phyloP scores from a whole-genome alignment of 53 echinoderm and acorn worm species.

The Hippasteria phrygiana region DNA sequence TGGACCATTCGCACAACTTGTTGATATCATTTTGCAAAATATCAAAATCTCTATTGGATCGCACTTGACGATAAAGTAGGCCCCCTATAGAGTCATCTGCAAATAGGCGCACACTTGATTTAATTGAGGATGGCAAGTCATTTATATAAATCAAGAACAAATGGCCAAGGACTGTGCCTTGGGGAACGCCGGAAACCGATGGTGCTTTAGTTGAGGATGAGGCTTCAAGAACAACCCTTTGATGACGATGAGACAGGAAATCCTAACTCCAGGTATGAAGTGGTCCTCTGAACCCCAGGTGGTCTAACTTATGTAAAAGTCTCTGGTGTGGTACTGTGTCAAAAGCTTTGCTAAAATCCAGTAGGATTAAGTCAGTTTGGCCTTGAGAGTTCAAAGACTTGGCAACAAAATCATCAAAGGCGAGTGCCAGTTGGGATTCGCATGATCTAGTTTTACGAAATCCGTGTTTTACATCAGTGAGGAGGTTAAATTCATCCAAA shows the following conservation, averaged over 20 bases:
- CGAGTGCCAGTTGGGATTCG: no score
- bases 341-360: slow-evolving; percentile 52
- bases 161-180: slow-evolving; percentile 49
- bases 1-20: background rate
- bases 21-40: slow-evolving; percentile 22
- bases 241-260: slow-evolving; percentile 38
- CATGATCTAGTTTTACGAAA: slow-evolving; percentile 65
- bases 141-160: slow-evolving; percentile 36
- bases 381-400: background rate
- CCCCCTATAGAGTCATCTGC: slow-evolving; percentile 49
- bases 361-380: slow-evolving; percentile 40
- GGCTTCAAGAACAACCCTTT: slow-evolving; percentile 18
- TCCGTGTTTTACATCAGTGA: slow-evolving; percentile 68
- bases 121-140: slow-evolving; percentile 39
- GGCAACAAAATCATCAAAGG: slow-evolving; percentile 33
- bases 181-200: slow-evolving; percentile 44
- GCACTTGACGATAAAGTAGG: slow-evolving; percentile 31
- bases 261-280: background rate
- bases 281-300: slow-evolving; percentile 32
- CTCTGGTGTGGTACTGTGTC: slow-evolving; percentile 49
- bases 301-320: slow-evolving; percentile 19
- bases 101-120: slow-evolving; percentile 29
- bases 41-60: background rate
- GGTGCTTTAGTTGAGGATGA: background rate
- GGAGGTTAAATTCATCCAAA: slow-evolving; percentile 52